Evolutionary conservation across 2,113 vertebrate species (phyloP).

Genomic region (Terrapene triunguis): DNA sequence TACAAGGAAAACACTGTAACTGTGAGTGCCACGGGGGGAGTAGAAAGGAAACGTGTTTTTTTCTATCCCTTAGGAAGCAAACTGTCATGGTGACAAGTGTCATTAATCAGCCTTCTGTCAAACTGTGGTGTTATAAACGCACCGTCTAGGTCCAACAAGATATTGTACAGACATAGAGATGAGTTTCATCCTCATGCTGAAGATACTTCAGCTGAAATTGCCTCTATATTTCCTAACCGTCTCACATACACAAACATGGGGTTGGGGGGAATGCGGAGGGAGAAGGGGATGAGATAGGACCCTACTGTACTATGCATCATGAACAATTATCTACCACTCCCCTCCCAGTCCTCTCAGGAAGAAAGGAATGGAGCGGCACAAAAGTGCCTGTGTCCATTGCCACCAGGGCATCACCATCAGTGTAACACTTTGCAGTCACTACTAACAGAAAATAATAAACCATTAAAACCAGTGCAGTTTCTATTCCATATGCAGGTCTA

Average conservation of each 20-base stretch:
- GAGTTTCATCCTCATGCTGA: constrained; percentile 19
- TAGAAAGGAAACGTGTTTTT: not conserved
- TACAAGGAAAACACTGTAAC: not conserved
- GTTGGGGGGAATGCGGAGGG: not conserved
- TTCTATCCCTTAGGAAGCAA: not conserved
- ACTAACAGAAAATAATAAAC: not conserved
- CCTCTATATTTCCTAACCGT: not conserved
- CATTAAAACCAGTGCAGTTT: not conserved
- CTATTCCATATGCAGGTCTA: not conserved
- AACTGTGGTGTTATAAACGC: constrained; percentile 7
- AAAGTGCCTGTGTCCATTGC: not conserved
- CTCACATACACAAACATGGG: not conserved
- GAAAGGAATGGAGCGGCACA: accelerated
- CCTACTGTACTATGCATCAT: not conserved
- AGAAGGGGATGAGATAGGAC: not conserved
- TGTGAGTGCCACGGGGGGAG: not conserved
- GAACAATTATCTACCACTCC: not conserved
- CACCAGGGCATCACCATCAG: not conserved
- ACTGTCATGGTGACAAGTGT: not conserved
- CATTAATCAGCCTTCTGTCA: not conserved
- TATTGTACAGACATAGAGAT: not conserved
- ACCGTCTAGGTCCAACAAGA: not conserved
- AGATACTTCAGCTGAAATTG: not conserved
- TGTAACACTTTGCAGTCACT: not conserved
- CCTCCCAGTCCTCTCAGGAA: not conserved